Conservation (phyloP, 2,797 vertebrate species). For the Myotis vivesi region DNA sequence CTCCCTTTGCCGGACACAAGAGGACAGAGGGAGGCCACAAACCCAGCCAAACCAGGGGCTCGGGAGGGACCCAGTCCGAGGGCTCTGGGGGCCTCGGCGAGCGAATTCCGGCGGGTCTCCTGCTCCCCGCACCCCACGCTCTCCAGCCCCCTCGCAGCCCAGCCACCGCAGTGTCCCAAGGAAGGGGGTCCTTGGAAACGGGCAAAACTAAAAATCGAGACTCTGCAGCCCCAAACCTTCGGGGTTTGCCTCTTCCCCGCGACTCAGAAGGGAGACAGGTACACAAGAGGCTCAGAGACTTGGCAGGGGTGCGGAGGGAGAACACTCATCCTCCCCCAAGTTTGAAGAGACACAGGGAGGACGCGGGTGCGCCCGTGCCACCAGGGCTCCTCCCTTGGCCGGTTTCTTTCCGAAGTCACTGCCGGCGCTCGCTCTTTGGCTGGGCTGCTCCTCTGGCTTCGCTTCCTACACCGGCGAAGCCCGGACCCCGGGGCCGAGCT, state of each 20-base stretch:
- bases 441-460: rapidly evolving
- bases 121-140: no score
- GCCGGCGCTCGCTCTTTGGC: no score
- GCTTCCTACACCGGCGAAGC: no score
- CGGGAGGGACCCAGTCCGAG: rapidly evolving
- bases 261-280: not conserved
- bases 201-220: not conserved
- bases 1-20: not conserved
- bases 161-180: not conserved
- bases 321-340: rapidly evolving
- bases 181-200: not conserved
- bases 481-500: rapidly evolving
- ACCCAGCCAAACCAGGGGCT: rapidly evolving
- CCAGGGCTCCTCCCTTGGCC: not conserved
- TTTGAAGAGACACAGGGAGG: rapidly evolving
- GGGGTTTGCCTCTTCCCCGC: not conserved
- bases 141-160: not conserved
- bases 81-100: rapidly evolving
- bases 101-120: rapidly evolving
- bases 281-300: rapidly evolving
- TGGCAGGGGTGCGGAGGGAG: not conserved
- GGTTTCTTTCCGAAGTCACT: not conserved
- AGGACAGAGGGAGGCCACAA: rapidly evolving
- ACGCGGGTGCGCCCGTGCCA: no score
- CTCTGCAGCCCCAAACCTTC: no score